phyloP scores from a whole-genome alignment of 1,140 invertebrate genomes.

The Cheumatopsyche charites region DNA sequence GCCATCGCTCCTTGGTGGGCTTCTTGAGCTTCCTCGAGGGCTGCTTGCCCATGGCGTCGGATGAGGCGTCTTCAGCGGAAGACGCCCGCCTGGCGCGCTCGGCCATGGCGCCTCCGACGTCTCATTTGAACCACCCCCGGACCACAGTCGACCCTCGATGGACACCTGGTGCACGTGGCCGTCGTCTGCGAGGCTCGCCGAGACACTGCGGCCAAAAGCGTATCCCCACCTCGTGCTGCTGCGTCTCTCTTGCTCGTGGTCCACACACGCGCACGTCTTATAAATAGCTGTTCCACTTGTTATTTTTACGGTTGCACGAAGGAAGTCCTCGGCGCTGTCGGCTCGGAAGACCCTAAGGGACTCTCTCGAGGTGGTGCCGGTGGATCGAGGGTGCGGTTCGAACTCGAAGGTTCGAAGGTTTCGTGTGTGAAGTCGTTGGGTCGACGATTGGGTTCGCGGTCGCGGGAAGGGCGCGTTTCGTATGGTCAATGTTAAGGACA shows the following conservation, averaged over 20 bases:
- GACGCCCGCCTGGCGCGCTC: slow-evolving; percentile 37
- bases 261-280: slow-evolving; percentile 36
- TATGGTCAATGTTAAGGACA: too few species aligned
- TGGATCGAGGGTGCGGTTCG: neutral
- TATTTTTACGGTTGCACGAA: slow-evolving; percentile 45
- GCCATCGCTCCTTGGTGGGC: slow-evolving; percentile 77
- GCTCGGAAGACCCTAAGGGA: neutral
- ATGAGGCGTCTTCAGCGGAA: slow-evolving; percentile 22
- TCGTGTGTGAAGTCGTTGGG: too few species aligned
- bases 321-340: slow-evolving; percentile 33
- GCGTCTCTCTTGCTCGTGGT: slow-evolving; percentile 3
- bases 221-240: slow-evolving; percentile 24
- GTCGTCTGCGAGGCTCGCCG: slow-evolving; percentile 15
- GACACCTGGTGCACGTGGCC: slow-evolving; percentile 47
- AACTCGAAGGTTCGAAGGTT: too few species aligned
- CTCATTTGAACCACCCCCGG: slow-evolving; percentile 46
- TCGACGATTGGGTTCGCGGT: too few species aligned
- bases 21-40: slow-evolving; percentile 60
- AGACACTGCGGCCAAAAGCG: slow-evolving; percentile 37
- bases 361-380: neutral
- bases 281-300: slow-evolving; percentile 49
- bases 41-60: slow-evolving; percentile 57
- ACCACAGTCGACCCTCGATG: slow-evolving; percentile 43
- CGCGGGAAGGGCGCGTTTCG: too few species aligned
- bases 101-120: slow-evolving; percentile 24